These are phyloP conservation scores for Neotoxoptera formosana DNA, from an alignment of 1,140 invertebrate species.

Conservation along the genomic window DNA sequence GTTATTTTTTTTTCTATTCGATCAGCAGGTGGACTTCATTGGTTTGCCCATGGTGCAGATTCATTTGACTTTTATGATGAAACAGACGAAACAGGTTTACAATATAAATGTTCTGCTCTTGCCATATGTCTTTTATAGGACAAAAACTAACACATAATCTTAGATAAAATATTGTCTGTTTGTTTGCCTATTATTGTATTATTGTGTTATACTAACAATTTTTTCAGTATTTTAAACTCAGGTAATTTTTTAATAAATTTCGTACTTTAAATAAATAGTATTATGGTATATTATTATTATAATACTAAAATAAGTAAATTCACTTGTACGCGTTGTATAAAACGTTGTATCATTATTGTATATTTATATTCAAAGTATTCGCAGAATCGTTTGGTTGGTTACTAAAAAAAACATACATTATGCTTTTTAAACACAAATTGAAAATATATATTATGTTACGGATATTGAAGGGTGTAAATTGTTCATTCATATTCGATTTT, in stretches of 20 bases:
- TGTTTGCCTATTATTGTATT: conserved; percentile 30
- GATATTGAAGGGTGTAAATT: neutral
- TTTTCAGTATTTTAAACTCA: neutral
- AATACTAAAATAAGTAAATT: neutral
- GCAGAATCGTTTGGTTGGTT: neutral
- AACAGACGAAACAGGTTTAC: conserved; percentile 55
- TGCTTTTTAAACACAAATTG: neutral
- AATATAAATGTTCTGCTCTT: conserved; percentile 3
- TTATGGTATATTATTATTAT: neutral
- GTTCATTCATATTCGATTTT: neutral
- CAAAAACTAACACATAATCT: conserved; percentile 50
- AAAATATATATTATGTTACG: neutral
- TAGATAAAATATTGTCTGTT: neutral
- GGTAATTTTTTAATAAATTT: neutral
- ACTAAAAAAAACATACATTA: neutral
- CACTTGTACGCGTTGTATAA: neutral
- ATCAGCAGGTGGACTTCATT: conserved; percentile 60
- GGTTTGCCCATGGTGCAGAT: conserved; percentile 62
- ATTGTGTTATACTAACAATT: conserved; percentile 16
- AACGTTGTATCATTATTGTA: neutral
- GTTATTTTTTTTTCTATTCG: conserved; percentile 26
- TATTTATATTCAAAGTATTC: neutral
- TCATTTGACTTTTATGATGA: conserved; percentile 59
- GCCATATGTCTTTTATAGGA: neutral
- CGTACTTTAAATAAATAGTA: neutral